Conservation (phyloP, 1,140 invertebrate genomes). For the Drosophila sulfurigaster region DNA sequence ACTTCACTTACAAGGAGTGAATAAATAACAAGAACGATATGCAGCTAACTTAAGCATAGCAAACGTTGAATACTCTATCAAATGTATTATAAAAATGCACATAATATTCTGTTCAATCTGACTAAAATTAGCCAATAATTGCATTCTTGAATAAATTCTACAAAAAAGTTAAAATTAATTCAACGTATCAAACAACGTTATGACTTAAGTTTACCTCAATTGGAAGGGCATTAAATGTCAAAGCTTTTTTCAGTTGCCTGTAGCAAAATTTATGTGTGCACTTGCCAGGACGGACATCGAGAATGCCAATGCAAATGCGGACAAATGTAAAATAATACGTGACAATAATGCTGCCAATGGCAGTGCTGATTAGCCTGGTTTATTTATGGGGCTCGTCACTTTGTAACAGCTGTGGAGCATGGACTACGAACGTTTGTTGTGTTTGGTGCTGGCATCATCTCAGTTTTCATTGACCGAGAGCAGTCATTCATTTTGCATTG, state of each 20-base stretch:
- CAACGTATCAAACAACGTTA: background rate
- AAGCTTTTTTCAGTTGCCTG: conserved; percentile 29
- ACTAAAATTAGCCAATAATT: no score
- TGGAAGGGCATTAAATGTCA: conserved; percentile 5
- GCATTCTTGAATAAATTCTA: background rate
- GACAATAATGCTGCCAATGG: conserved; percentile 74
- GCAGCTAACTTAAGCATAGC: background rate
- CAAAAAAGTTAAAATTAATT: background rate
- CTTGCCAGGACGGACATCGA: conserved; percentile 46
- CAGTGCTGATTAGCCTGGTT: conserved; percentile 73
- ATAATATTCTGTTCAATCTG: background rate
- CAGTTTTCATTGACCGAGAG: background rate
- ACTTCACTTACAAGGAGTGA: conserved; percentile 70
- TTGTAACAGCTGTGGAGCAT: conserved; percentile 4
- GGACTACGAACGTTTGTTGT: background rate
- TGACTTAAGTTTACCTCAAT: background rate
- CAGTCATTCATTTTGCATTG: background rate
- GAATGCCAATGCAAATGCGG: conserved; percentile 56
- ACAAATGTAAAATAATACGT: conserved; percentile 78
- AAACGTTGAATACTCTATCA: conserved; percentile 18
- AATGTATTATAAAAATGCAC: background rate
- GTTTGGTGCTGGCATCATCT: background rate
- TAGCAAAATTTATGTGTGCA: conserved; percentile 59
- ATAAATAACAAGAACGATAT: conserved; percentile 65
- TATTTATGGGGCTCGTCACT: conserved; percentile 56